Evolutionary conservation across 1,140 invertebrate genomes (phyloP).

Genomic region (Drosophila athabasca): DNA sequence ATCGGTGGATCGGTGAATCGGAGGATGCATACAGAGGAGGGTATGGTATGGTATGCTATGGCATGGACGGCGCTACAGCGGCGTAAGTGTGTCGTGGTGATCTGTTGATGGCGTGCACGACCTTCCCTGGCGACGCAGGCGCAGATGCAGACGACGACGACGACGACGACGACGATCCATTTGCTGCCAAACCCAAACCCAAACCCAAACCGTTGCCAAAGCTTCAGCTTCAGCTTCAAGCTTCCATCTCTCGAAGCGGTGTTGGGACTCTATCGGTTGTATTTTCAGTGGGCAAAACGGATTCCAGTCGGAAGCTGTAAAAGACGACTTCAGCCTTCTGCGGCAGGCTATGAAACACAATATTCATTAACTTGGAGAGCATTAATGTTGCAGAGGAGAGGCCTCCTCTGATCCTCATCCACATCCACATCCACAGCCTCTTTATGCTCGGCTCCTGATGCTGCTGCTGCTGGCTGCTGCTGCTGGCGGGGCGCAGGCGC

Average conservation of each 20-base stretch:
- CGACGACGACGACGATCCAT: slow-evolving; percentile 1
- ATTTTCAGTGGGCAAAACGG: slow-evolving; percentile 58
- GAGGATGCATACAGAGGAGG: slow-evolving; percentile 6
- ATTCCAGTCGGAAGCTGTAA: slow-evolving; percentile 80
- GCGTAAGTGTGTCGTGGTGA: slow-evolving; percentile 65
- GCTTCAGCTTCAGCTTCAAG: too few species aligned
- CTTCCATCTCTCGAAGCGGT: too few species aligned
- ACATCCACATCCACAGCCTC: background rate
- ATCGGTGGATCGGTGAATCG: background rate
- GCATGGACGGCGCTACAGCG: slow-evolving; percentile 38
- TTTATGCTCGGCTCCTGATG: slow-evolving; percentile 41
- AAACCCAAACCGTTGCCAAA: slow-evolving; percentile 4
- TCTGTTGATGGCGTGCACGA: slow-evolving; percentile 68
- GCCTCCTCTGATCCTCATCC: too few species aligned
- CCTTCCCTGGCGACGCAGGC: slow-evolving; percentile 35
- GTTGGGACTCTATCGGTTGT: slow-evolving; percentile 38
- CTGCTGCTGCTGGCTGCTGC: slow-evolving; percentile 7
- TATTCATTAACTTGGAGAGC: slow-evolving; percentile 79
- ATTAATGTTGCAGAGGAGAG: slow-evolving; percentile 62
- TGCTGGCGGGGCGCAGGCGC: slow-evolving; percentile 3
- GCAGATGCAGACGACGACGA: too few species aligned
- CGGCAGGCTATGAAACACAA: slow-evolving; percentile 77
- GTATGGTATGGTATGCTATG: slow-evolving; percentile 13
- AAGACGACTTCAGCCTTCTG: slow-evolving; percentile 65
- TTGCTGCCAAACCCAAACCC: slow-evolving; percentile 9